phyloP scores from a whole-genome alignment of 2,113 vertebrate genomes.

The Myotis brandtii region DNA sequence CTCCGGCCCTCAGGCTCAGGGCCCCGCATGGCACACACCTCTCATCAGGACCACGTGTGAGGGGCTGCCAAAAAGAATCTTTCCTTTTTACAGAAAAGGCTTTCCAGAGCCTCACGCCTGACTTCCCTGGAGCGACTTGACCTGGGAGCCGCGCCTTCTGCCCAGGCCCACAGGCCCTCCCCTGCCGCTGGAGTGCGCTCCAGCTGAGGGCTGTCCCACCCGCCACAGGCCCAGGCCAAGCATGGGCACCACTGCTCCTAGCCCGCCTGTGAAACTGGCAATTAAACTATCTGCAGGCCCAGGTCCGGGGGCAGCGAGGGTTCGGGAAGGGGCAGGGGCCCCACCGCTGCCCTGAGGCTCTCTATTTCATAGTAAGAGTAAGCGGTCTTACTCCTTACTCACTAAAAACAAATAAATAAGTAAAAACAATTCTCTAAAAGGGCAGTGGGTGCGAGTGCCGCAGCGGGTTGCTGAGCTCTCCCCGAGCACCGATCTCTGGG shows the following conservation, averaged over 20 bases:
- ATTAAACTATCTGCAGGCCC: neutral
- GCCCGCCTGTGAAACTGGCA: neutral
- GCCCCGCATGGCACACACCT: neutral
- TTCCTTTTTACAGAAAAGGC: neutral
- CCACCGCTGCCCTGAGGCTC: neutral
- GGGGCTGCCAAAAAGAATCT: neutral
- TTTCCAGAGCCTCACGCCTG: neutral
- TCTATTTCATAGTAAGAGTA: neutral
- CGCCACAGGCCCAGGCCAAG: neutral
- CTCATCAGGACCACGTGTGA: neutral
- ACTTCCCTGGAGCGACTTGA: neutral
- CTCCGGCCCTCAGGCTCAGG: neutral
- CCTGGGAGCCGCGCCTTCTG: neutral
- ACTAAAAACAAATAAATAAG: neutral
- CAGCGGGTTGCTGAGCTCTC: neutral
- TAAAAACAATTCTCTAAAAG: neutral
- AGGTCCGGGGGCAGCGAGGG: neutral
- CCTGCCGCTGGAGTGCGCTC: neutral
- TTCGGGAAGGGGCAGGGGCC: neutral
- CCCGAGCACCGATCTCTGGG: neutral
- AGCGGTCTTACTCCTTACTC: neutral
- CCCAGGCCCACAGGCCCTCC: neutral
- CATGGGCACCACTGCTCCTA: neutral
- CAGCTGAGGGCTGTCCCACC: neutral
- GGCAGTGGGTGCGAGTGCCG: neutral